phyloP scores from a whole-genome alignment of 2,888 invertebrate genomes.

The Gortyna flavago region DNA sequence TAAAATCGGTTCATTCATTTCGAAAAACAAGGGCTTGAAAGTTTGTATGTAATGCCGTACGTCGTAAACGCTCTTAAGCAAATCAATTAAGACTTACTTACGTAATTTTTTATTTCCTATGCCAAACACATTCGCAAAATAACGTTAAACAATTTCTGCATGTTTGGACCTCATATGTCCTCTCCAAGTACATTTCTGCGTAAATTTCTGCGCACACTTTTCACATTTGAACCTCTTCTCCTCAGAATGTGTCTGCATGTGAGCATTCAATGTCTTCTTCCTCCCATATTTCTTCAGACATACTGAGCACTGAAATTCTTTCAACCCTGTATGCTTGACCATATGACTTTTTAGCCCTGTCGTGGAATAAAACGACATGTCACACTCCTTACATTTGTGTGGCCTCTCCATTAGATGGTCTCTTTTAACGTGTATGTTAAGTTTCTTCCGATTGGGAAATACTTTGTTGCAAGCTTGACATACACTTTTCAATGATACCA shows the following conservation, averaged over 20 bases:
- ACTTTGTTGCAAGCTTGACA: slow-evolving; percentile 73
- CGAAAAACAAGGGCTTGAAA: too few species aligned
- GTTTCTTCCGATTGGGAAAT: slow-evolving; percentile 63
- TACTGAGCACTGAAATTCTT: slow-evolving; percentile 78
- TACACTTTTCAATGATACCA: slow-evolving; percentile 52
- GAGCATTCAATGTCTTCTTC: slow-evolving; percentile 78
- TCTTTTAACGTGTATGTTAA: slow-evolving; percentile 68
- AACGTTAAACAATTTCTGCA: slow-evolving; percentile 28
- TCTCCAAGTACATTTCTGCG: slow-evolving; percentile 73
- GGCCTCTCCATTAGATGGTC: slow-evolving; percentile 69
- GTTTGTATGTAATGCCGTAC: too few species aligned
- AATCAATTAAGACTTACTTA: background rate
- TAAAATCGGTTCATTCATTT: too few species aligned
- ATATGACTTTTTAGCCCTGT: slow-evolving; percentile 79
- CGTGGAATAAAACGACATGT: slow-evolving; percentile 65
- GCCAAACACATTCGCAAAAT: background rate
- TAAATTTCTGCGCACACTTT: slow-evolving; percentile 65
- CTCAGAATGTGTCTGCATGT: slow-evolving; percentile 73
- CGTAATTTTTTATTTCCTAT: background rate
- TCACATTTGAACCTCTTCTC: slow-evolving; percentile 64
- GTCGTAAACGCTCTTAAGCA: too few species aligned
- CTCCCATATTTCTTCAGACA: slow-evolving; percentile 76
- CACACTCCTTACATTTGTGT: slow-evolving; percentile 65
- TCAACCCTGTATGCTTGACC: slow-evolving; percentile 82
- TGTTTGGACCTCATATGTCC: slow-evolving; percentile 68